Evolutionary conservation across 2,113 vertebrate species (phyloP), one percentile per base, ranked within the genome.

Genomic region (Myiagra hebetior): DNA sequence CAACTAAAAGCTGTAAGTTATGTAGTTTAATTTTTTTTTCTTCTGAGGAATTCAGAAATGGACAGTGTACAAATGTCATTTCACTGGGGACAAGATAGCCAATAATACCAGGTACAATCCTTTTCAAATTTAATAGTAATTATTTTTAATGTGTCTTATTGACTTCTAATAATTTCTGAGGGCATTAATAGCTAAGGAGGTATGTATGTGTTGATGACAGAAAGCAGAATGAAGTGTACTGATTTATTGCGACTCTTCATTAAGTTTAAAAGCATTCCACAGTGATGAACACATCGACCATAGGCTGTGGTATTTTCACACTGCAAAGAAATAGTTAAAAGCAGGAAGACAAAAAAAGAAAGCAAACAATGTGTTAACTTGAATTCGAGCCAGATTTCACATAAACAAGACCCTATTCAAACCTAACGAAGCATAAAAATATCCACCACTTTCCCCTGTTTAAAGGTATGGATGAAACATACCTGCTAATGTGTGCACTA

Each of bases 191-290:
- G 93, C 83, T 97, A 72, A 88, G 91, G 97, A 97, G 96, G 96
- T 93, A 97, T 97, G 90, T 94, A 98, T 85, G 97, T 98, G 98
- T 97, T 97, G 90, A 98, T 98, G 98, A 98, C 69, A 97, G 95
- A 98, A 98, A 98, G 94, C 98, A 98, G 98, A 97, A 97, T 95
- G 95, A 97, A 96, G 87, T 93, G 86, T 64, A 89, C 95, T 98
- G 98, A 98, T 98, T 98, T 98, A 98, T 95, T 97, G 91, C 91
- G 94, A 97, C 95, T 98, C 95, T 98, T 98, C 97, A 97, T 98
- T 98, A 98, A 97, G 96, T 98, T 98, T 98, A 98, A 98, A 98
- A 98, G 98, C 98, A 98, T 98, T 98, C 98, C 97, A 97, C 86
- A 41, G 85, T 95, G 96, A 97, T 98, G 98, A 98, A 98, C 98